Base-by-base conservation (phyloP, 2,888 invertebrate genomes). In the Perizoma affinitatum region DNA sequence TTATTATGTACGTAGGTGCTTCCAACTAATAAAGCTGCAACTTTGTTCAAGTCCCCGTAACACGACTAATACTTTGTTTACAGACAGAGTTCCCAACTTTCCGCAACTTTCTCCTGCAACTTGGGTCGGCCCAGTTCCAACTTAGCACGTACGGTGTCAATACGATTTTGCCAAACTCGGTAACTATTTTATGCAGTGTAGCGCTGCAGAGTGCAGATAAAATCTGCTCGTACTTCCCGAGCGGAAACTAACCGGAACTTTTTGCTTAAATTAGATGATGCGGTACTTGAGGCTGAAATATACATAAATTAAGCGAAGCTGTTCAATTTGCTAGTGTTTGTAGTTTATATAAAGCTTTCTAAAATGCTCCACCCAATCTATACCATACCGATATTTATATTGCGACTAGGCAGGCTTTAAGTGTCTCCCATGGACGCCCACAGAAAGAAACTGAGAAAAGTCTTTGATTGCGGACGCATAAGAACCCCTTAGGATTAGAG, bases 161-260 rank as follows among this genome's bases (percentile, higher is more conserved):
- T 81, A 75, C 73, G 72, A 76, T 80, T 80, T 78, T 70, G 66
- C 68, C 69, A 69, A 71, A 68, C 74, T 72, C 68, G 51, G 66
- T 72, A 78, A 79, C 75, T 73, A 72, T 74, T 81, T 80, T 75
- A 79, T 75, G 72, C 73, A 69, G 68, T 65, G 65, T 61, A 59
- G 68, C 70, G 63, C 58, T 58, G 61, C 57, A 36, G 53, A 44
- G 10, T 52, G 51, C 63, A 66, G 57, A 64, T 65, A 72, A 70
- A 74, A 73, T 71, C 71, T 70, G 69, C 38, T 58, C 56, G 44
- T 54, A 54, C 22, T 22, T 22, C 22, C 22, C 22, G 22, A 22
- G 38, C 7, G 5, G 38, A 38, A 38, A 60, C 61, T 40, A 64
- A 47, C 38, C 34, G 46, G 46, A 55, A 63, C 62, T 62, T 64